A percentile compares a stretch with the other conserved stretches of the same genome.
Evolutionary conservation across 2,888 invertebrate species (phyloP).

Genomic region (Dyspetes luteomarginatus): DNA sequence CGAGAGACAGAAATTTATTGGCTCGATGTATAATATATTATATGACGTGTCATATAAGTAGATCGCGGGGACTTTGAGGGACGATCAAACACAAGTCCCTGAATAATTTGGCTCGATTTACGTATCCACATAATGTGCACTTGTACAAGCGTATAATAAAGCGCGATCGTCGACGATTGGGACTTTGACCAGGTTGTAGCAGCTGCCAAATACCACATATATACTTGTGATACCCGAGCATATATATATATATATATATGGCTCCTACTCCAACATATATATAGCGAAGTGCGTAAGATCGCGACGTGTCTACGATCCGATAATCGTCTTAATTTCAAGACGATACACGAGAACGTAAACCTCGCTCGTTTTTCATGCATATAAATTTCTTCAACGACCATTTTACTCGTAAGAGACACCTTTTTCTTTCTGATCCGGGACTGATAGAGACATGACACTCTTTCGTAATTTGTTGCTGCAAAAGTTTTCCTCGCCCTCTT

Average conservation of each 20-base stretch:
- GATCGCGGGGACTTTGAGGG: conserved; percentile 4
- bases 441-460: not conserved
- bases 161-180: conserved; percentile 36
- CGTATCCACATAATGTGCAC: not conserved
- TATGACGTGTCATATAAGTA: conserved; percentile 24
- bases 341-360: conserved; percentile 23
- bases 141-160: conserved; percentile 33
- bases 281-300: conserved; percentile 27
- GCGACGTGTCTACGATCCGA: conserved; percentile 54
- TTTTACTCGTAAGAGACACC: not conserved
- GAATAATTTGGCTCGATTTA: conserved; percentile 46
- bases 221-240: not conserved
- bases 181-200: conserved; percentile 43
- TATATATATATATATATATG: not conserved
- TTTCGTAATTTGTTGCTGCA: not conserved
- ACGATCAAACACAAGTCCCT: conserved; percentile 17
- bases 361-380: conserved; percentile 3
- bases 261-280: not conserved
- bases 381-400: not conserved
- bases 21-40: conserved; percentile 37
- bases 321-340: conserved; percentile 50
- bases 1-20: not conserved
- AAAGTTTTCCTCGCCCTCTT: not conserved
- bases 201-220: conserved; percentile 37
- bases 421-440: not conserved